These are phyloP conservation scores for Dryas iulia DNA, from an alignment of 1,140 invertebrate species.

Conservation along the genomic window DNA sequence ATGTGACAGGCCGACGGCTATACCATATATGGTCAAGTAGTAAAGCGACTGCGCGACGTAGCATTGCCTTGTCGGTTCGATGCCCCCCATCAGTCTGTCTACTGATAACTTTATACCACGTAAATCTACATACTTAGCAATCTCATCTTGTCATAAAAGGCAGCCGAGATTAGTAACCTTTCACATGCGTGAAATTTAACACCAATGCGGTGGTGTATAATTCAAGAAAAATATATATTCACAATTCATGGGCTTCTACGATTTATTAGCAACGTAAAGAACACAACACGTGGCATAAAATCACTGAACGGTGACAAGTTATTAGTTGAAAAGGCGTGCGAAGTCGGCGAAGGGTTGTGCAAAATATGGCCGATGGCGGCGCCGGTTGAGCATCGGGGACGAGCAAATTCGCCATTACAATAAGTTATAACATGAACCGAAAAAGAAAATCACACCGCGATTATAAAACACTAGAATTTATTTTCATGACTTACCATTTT, in stretches of 20 bases:
- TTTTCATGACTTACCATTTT: constrained; percentile 78
- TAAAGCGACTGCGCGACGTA: constrained; percentile 71
- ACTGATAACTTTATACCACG: constrained; percentile 47
- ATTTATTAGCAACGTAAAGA: constrained; percentile 26
- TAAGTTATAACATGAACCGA: constrained; percentile 31
- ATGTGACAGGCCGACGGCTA: constrained; percentile 57
- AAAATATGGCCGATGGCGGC: constrained; percentile 72
- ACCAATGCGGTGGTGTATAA: constrained; percentile 39
- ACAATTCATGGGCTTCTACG: background rate
- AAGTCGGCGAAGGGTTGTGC: constrained; percentile 66
- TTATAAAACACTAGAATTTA: constrained; percentile 59
- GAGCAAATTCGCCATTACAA: constrained; percentile 49
- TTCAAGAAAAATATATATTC: constrained; percentile 2
- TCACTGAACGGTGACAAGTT: constrained; percentile 76
- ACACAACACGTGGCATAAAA: constrained; percentile 77
- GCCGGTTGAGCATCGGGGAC: constrained; percentile 56
- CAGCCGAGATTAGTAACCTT: constrained; percentile 61
- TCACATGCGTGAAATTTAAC: constrained; percentile 74
- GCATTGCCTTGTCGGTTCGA: constrained; percentile 63
- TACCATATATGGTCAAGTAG: constrained; percentile 75
- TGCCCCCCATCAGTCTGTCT: constrained; percentile 52
- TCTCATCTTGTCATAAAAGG: constrained; percentile 64
- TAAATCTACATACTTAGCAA: constrained; percentile 26
- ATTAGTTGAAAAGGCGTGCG: constrained; percentile 73
- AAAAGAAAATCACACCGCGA: constrained; percentile 49